Base-by-base conservation (phyloP, 2,113 vertebrate genomes). In the Dipodomys merriami region DNA sequence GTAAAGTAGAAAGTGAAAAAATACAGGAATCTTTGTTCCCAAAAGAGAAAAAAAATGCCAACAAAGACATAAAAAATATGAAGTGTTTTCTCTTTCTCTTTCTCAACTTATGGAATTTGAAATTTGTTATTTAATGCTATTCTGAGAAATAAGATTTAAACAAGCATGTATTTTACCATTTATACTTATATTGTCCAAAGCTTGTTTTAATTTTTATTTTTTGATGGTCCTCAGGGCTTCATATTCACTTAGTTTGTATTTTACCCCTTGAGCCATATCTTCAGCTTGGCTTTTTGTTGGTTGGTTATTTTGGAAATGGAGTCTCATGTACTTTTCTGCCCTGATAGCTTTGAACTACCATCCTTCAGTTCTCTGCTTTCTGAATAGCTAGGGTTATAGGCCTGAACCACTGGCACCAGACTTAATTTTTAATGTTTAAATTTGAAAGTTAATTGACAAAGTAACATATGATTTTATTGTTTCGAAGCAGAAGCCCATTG, bases 21-120 rank as follows among this genome's bases (percentile, higher is more conserved):
- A 13, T 46, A 11, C 5, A 74, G 19, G 18, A 1, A 0, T 13
- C n/a, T 23, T 91, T 88, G 62, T 64, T 29, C 83, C 94, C 88
- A 88, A 79, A 92, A 74, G 53, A 30, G 30, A 86, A n/a, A 16
- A 67, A 88, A 65, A 65, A 46, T 65, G 3, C 20, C 23, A 74
- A 44, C 57, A 83, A 85, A 89, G 18, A 35, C 62, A 94, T n/a
- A 91, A n/a, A 92, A 93, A 93, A 68, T 67, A 71, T 16, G 72
- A 85, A 77, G 46, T n/a, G 20, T 76, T 91, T 33, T 86, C 6
- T 8, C 85, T 82, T 92, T 78, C 67, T 85, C 44, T 60, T 19
- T 44, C 20, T 81, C 22, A 27, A 33, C 53, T 83, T 71, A 23
- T 49, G 19, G 9, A 82, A 7, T 86, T 86, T 91, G 39, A 69